Conservation (phyloP, 2,797 vertebrate species). For the Ataeniobius toweri region DNA sequence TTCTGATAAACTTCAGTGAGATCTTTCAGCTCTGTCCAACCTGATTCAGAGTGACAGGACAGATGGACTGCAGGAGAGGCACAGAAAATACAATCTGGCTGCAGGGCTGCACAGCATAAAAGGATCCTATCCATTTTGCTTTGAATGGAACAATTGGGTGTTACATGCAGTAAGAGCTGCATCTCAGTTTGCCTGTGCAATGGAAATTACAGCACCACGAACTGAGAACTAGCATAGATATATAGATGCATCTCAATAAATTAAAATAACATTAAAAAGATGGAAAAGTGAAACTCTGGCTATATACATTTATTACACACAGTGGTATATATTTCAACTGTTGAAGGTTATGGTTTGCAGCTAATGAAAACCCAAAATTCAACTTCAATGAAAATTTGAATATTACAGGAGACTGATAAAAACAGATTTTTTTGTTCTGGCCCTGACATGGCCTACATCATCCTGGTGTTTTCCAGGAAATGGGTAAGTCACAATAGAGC, state of each 20-base stretch:
- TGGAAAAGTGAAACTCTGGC: neutral
- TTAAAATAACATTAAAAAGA: neutral
- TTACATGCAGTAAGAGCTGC: neutral
- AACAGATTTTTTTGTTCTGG: neutral
- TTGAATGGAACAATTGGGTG: neutral
- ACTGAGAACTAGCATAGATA: neutral
- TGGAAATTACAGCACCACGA: neutral
- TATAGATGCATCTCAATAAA: neutral
- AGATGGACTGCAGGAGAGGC: slow-evolving; percentile 20
- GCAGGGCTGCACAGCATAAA: neutral
- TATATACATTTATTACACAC: neutral
- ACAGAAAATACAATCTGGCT: neutral
- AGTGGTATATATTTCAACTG: neutral
- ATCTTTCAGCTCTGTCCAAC: slow-evolving; percentile 41
- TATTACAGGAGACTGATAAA: neutral
- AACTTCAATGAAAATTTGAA: neutral
- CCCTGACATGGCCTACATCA: neutral
- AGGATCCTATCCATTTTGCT: neutral
- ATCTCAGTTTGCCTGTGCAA: neutral
- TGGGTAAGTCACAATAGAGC: neutral
- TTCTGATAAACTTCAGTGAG: slow-evolving; percentile 57
- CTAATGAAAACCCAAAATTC: neutral
- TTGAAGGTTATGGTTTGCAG: neutral
- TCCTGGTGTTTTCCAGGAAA: neutral
- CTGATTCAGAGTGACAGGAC: slow-evolving; percentile 61